Evolutionary conservation across 2,113 vertebrate species (phyloP).

Genomic region (Ceyx margarethae): DNA sequence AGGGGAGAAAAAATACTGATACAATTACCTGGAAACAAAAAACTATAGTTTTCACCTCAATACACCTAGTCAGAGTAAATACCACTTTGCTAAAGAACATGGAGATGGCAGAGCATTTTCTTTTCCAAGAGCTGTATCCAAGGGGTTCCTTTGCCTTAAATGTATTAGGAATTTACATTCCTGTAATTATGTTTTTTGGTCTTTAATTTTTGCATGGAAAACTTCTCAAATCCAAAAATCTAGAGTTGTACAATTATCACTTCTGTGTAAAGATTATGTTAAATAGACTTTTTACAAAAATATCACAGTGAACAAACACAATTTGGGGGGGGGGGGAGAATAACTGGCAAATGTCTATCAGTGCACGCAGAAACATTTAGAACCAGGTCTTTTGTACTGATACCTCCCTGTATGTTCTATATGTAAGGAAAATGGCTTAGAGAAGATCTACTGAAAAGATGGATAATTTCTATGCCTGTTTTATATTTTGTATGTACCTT

Average conservation of each 20-base stretch:
- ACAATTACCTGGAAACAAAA: neutral
- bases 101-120: neutral
- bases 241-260: neutral
- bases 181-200: neutral
- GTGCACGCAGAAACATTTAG: neutral
- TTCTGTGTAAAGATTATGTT: neutral
- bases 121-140: neutral
- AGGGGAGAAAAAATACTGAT: neutral
- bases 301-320: neutral
- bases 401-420: neutral
- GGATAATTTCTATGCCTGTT: neutral
- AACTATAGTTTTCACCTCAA: neutral
- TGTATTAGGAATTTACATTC: neutral
- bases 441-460: neutral
- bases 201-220: neutral
- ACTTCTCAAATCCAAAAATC: neutral
- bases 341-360: neutral
- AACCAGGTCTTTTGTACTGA: neutral
- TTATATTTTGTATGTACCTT: neutral
- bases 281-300: neutral
- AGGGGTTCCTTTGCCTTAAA: neutral
- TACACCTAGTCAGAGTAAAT: neutral
- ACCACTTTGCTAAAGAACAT: neutral
- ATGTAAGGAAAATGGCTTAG: fast-evolving
- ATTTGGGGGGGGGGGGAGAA: neutral